These are phyloP conservation scores for Callipepla squamata DNA, from an alignment of 2,113 vertebrate genomes.

Conservation along the genomic window DNA sequence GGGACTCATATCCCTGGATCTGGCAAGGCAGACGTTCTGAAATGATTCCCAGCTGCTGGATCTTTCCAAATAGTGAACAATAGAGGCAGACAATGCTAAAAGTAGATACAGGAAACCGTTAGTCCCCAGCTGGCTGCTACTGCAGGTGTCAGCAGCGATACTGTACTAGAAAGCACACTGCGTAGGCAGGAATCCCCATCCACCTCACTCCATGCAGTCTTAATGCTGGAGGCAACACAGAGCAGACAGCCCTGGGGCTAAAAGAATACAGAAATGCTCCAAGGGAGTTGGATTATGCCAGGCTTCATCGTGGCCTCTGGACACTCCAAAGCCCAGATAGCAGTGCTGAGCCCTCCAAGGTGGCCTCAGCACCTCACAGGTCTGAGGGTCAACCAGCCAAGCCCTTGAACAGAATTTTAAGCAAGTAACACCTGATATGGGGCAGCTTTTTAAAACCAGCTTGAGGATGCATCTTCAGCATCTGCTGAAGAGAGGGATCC, in stretches of 20 bases:
- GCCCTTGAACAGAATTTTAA: neutral
- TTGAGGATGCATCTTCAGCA: neutral
- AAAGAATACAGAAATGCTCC: accelerated
- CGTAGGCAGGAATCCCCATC: neutral
- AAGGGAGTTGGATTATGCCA: neutral
- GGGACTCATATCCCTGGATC: constrained; percentile 7
- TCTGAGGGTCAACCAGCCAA: neutral
- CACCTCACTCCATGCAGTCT: accelerated
- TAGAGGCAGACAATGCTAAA: constrained; percentile 19
- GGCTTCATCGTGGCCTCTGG: accelerated
- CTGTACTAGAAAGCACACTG: constrained; percentile 11
- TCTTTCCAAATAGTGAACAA: constrained; percentile 24
- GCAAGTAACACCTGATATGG: accelerated
- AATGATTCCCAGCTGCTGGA: constrained; percentile 58
- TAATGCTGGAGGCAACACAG: neutral
- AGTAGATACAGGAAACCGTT: constrained; percentile 31
- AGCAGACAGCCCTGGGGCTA: neutral
- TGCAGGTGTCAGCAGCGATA: constrained; percentile 5
- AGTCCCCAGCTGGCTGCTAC: constrained; percentile 2
- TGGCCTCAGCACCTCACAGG: accelerated
- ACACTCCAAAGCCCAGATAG: neutral
- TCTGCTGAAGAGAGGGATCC: neutral
- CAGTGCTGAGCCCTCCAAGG: accelerated
- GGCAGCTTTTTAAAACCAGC: neutral
- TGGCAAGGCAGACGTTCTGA: constrained; percentile 56